Conservation (phyloP, 2,888 invertebrate genomes). For the Mesorhabditis belari region DNA sequence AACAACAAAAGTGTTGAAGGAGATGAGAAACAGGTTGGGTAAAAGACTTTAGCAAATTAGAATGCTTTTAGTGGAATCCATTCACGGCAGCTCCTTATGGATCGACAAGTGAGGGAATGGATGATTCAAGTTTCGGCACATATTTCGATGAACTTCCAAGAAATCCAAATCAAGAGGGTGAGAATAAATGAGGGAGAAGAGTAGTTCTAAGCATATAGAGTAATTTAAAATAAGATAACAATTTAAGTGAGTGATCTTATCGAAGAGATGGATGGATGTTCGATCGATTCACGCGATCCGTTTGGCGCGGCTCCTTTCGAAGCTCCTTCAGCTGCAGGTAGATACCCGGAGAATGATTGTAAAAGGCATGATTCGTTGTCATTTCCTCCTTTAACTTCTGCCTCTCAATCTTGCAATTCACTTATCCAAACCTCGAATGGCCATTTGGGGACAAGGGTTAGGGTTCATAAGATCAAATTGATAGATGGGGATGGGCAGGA, state of each 20-base stretch:
- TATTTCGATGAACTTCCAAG: constrained; percentile 15
- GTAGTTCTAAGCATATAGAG: neutral
- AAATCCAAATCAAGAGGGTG: neutral
- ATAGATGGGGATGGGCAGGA: neutral
- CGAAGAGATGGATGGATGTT: constrained; percentile 11
- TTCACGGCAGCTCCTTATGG: constrained; percentile 34
- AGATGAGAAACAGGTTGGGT: neutral
- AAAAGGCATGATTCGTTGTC: neutral
- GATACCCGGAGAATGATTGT: neutral
- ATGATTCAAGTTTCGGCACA: constrained; percentile 14
- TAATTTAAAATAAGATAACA: neutral
- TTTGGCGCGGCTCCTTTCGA: constrained; percentile 58
- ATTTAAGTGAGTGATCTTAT: neutral
- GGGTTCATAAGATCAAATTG: neutral
- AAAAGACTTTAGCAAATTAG: neutral
- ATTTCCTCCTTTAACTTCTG: neutral
- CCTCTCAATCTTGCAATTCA: neutral
- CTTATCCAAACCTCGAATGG: neutral
- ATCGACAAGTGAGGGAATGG: constrained; percentile 3
- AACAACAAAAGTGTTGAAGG: neutral
- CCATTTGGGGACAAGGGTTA: neutral
- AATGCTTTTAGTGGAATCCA: constrained; percentile 28
- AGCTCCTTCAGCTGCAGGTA: constrained; percentile 6
- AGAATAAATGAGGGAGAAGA: neutral
- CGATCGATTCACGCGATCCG: constrained; percentile 55